A percentile compares a stretch with the other conserved stretches of the same genome.
Evolutionary conservation across 2,797 vertebrate species (phyloP).

Genomic region (Etheostoma perlongum): DNA sequence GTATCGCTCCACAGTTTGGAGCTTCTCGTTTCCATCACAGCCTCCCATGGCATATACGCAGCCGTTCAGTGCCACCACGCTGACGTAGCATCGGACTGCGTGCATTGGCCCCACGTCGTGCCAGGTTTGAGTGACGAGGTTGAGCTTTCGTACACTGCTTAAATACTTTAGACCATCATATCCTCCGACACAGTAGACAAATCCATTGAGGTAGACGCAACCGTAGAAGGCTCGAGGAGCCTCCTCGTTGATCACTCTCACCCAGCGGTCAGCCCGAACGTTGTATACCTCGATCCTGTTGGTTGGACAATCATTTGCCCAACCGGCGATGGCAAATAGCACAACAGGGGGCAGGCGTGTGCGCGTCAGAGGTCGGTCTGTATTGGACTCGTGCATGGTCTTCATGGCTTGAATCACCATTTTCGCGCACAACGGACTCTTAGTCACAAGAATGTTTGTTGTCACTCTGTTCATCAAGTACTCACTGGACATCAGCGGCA

Average conservation of each 20-base stretch:
- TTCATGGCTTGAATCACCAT: slow-evolving; percentile 4
- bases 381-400: neutral
- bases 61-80: slow-evolving; percentile 71
- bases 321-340: slow-evolving; percentile 86
- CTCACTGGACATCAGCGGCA: slow-evolving; percentile 12
- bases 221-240: slow-evolving; percentile 82
- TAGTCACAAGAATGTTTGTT: neutral
- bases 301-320: slow-evolving; percentile 79
- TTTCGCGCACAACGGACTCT: neutral
- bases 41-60: slow-evolving; percentile 47
- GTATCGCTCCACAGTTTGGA: slow-evolving; percentile 84
- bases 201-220: slow-evolving; percentile 72
- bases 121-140: slow-evolving; percentile 22
- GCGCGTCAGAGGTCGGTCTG: slow-evolving; percentile 38
- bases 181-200: slow-evolving; percentile 73
- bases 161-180: slow-evolving; percentile 82
- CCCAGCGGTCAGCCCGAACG: slow-evolving; percentile 82
- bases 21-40: slow-evolving; percentile 66
- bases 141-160: slow-evolving; percentile 48
- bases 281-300: slow-evolving; percentile 86
- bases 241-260: slow-evolving; percentile 75
- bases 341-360: slow-evolving; percentile 84
- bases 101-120: slow-evolving; percentile 39
- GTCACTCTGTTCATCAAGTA: slow-evolving; percentile 17
- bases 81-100: slow-evolving; percentile 62